Evolutionary conservation across 1,140 invertebrate genomes (phyloP).

Genomic region (Drosophila trapezifrons): DNA sequence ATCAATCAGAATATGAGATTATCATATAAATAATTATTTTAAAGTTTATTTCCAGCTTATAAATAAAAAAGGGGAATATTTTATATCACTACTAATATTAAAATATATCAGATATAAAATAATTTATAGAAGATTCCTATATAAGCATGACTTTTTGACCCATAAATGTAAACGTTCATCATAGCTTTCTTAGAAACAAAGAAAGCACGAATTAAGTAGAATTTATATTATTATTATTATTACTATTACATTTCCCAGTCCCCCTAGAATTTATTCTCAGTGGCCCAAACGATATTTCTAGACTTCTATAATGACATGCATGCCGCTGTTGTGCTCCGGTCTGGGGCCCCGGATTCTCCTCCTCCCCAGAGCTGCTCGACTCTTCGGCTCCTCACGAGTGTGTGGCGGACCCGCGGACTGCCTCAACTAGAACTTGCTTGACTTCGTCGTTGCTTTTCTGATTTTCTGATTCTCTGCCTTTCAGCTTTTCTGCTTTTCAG

Average conservation of each 20-base stretch:
- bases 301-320: conserved; percentile 52
- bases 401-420: conserved; percentile 37
- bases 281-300: conserved; percentile 46
- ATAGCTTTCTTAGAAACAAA: background rate
- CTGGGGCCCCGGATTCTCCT: conserved; percentile 21
- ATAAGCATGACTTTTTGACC: too few species aligned
- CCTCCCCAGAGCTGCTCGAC: conserved; percentile 11
- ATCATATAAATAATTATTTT: too few species aligned
- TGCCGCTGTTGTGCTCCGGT: conserved; percentile 16
- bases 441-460: conserved; percentile 54
- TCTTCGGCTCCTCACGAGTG: conserved; percentile 14
- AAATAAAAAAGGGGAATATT: background rate
- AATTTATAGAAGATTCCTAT: too few species aligned
- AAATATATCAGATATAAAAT: background rate
- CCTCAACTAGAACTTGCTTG: conserved; percentile 82
- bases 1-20: background rate
- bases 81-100: background rate
- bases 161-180: too few species aligned
- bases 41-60: background rate
- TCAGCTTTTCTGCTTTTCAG: conserved; percentile 21
- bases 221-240: background rate
- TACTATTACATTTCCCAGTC: background rate
- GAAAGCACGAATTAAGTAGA: background rate
- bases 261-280: background rate
- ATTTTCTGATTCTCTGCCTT: conserved; percentile 26